A percentile compares a stretch with the other conserved stretches of the same genome.
Conservation (phyloP, 2,888 invertebrate genomes). For the Spatulosminthurus flaviceps region DNA sequence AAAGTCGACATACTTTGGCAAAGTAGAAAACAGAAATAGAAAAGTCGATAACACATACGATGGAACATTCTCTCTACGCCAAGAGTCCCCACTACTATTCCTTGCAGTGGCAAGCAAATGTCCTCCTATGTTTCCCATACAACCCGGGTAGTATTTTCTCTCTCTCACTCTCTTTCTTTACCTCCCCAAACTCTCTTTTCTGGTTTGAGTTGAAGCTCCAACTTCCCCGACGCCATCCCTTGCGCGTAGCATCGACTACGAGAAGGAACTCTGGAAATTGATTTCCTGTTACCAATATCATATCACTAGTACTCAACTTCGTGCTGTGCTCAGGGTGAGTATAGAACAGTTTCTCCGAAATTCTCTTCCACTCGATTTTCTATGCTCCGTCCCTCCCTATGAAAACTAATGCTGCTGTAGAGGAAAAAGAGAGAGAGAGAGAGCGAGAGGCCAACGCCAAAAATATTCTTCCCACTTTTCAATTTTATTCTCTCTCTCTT, state of each 20-base stretch:
- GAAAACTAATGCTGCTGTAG: too few relatives aligned
- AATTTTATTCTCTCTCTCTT: too few relatives aligned
- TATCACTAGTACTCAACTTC: background rate
- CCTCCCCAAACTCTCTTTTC: too few relatives aligned
- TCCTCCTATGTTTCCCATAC: background rate
- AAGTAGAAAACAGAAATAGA: constrained; percentile 31
- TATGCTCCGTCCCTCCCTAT: too few relatives aligned
- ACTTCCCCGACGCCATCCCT: constrained; percentile 34
- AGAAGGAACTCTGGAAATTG: constrained; percentile 27
- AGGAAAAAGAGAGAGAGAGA: too few relatives aligned
- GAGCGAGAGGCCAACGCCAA: too few relatives aligned
- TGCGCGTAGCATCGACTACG: constrained; percentile 19
- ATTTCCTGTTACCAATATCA: constrained; percentile 28
- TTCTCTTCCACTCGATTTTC: background rate
- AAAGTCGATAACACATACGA: constrained; percentile 28
- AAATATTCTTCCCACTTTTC: too few relatives aligned
- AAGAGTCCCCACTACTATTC: background rate
- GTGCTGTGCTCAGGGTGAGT: background rate
- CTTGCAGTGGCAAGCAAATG: background rate
- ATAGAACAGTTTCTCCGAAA: background rate
- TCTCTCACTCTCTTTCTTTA: background rate
- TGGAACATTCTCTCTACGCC: background rate
- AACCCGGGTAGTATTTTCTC: background rate
- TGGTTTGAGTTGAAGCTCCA: constrained; percentile 3
- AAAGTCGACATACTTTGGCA: constrained; percentile 27